Base-by-base conservation (phyloP, 2,888 invertebrate genomes). In the Rhamnusium bicolor region DNA sequence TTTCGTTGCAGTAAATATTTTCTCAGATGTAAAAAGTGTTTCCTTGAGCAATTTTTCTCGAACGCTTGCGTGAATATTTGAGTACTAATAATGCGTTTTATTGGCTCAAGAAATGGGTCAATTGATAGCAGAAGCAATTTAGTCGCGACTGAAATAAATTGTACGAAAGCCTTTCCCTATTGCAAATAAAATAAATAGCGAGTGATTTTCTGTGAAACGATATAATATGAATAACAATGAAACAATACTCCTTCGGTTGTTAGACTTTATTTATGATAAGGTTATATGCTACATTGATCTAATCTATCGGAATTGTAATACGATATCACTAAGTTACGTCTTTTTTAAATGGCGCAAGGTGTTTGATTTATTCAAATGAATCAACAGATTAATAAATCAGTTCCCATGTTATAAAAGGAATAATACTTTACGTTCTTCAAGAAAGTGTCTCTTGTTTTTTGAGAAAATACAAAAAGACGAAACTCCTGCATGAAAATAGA, bases 31-130 rank as follows among this genome's bases (percentile, higher is more conserved):
- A 12, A 29, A 56, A 56, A 29, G 27, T 5, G 12, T 16, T 8
- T 5, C 14, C 10, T 14, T 12, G 4, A 16, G n/a, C 4, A 14
- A 14, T n/a, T 51, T 53, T 32, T 53, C 27, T 8, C 32, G 29
- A 24, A 10, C 53, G 19, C 49, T 53, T 2, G 18, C n/a, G 53
- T 16, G 29, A 51, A 65, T 53, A 65, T 53, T 32, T 53, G 19
- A 53, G 32, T 53, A 21, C 12, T 49, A 53, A 49, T 65, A 53
- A 65, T 65, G 53, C 53, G 16, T 53, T 72, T 72, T 68, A 72
- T 68, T 72, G 68, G 56, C 67, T 61, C 68, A 53, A 60, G 32
- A 71, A 72, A 68, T 68, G 40, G 72, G 68, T 68, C 68, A 72
- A 62, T 61, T 62, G 72, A 72, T 68, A 72, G 53, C 72, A 61